Base-by-base conservation (phyloP, 2,888 invertebrate genomes). In the Caenorhabditis zanzibari region DNA sequence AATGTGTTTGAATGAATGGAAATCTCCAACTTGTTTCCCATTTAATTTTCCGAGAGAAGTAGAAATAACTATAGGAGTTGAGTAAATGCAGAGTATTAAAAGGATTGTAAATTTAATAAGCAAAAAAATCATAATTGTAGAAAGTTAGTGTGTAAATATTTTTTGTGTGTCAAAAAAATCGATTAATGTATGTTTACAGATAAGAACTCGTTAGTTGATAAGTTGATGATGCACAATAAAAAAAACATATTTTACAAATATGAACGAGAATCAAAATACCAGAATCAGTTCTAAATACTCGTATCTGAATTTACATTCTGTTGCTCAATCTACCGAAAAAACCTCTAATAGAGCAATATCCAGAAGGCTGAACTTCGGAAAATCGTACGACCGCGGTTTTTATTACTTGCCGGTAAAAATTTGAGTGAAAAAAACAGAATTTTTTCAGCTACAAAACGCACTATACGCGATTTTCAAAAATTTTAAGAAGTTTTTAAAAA, bases 1-100 rank as follows among this genome's bases (percentile, higher is more conserved):
- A 64, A 66, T 32, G 32, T 49, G 19, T 35, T 49, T 66, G 49
- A 66, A 66, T 32, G 35, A n/a, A 52, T 66, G 32, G 32, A 22
- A 66, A n/a, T 66, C 52, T 32, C 66, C 66, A 12, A 22, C 22
- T 2, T 52, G 28, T 22, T 52, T 66, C 35, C 66, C 66, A 6
- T 66, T 16, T 12, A 66, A 2, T 22, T 14, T 49, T 22, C 66
- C 66, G 19, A 28, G 44, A n/a, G 66, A 49, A 19, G 49, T 66
- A 7, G 49, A 52, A 12, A 49, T 35, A 1, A 52, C 14, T 24
- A 26, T 24, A 41, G 69, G 56, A 41, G 6, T 5, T 35, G 52
- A 49, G 16, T 16, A 12, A 1, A 28, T 7, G n/a, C 32, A 49
- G 28, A 49, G 12, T 19, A n/a, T n/a, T 9, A 47, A n/a, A 9